Conservation (phyloP, 2,797 vertebrate genomes). For the Mus caroli region DNA sequence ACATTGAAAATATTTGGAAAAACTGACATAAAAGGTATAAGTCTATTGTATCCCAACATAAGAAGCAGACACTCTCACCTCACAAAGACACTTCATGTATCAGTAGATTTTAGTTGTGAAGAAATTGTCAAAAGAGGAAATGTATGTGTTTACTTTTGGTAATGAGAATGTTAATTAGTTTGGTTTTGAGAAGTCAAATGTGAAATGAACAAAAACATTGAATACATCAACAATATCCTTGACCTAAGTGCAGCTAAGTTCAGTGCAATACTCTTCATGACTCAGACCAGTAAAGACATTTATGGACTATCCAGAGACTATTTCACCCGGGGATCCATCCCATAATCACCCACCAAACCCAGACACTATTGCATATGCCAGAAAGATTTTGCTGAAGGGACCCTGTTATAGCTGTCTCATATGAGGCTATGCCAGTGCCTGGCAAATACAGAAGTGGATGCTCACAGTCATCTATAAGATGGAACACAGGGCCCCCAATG, state of each 20-base stretch:
- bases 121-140: neutral
- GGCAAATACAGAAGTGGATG: too few relatives aligned
- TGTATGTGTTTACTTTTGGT: too few relatives aligned
- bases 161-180: neutral
- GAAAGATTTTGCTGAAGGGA: too few relatives aligned
- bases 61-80: neutral
- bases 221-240: neutral
- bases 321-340: too few relatives aligned
- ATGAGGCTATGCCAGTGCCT: too few relatives aligned
- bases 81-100: neutral
- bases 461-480: too few relatives aligned
- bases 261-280: neutral
- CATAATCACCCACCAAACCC: too few relatives aligned
- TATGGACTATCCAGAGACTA: neutral
- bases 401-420: too few relatives aligned
- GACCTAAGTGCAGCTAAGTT: too few relatives aligned
- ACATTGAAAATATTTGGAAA: neutral
- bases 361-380: too few relatives aligned
- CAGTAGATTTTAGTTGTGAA: neutral
- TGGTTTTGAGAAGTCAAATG: neutral
- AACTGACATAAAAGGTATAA: neutral
- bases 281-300: neutral
- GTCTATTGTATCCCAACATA: neutral
- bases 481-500: too few relatives aligned
- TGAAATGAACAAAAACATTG: neutral